phyloP scores from a whole-genome alignment of 2,113 vertebrate species.

The Nothobranchius furzeri region DNA sequence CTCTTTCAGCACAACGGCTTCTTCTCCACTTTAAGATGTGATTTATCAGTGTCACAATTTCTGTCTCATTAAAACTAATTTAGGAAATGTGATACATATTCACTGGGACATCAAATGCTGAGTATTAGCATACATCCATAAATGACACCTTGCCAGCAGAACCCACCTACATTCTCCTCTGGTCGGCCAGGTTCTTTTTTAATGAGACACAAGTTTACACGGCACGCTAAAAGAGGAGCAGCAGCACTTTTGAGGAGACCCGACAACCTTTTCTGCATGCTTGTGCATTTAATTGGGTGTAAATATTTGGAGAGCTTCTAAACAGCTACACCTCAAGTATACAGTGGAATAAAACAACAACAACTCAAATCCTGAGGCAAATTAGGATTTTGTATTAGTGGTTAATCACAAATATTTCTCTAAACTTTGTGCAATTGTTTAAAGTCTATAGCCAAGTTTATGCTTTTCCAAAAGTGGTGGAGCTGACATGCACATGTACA shows the following conservation, averaged over 20 bases:
- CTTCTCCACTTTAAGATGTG: background rate
- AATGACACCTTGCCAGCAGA: slow-evolving; percentile 16
- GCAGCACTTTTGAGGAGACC: background rate
- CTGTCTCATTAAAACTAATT: slow-evolving; percentile 20
- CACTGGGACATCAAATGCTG: slow-evolving; percentile 27
- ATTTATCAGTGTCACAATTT: slow-evolving; percentile 11
- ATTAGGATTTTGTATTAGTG: background rate
- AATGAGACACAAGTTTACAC: slow-evolving; percentile 28
- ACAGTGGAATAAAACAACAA: background rate
- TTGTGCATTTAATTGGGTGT: background rate
- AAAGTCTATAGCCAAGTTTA: too few relatives aligned
- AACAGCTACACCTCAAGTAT: background rate
- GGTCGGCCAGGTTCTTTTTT: slow-evolving; percentile 30
- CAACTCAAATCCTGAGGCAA: background rate
- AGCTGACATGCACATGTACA: too few relatives aligned
- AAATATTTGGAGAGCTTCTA: background rate
- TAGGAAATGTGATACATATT: slow-evolving; percentile 19
- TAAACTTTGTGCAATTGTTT: background rate
- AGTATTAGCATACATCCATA: slow-evolving; percentile 29
- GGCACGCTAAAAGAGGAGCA: background rate
- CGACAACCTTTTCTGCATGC: background rate
- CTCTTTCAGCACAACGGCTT: background rate
- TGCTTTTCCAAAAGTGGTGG: too few relatives aligned
- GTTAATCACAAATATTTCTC: background rate
- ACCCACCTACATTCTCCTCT: slow-evolving; percentile 16